phyloP scores from a whole-genome alignment of 2,888 invertebrate genomes.

The Prosapia bicincta region DNA sequence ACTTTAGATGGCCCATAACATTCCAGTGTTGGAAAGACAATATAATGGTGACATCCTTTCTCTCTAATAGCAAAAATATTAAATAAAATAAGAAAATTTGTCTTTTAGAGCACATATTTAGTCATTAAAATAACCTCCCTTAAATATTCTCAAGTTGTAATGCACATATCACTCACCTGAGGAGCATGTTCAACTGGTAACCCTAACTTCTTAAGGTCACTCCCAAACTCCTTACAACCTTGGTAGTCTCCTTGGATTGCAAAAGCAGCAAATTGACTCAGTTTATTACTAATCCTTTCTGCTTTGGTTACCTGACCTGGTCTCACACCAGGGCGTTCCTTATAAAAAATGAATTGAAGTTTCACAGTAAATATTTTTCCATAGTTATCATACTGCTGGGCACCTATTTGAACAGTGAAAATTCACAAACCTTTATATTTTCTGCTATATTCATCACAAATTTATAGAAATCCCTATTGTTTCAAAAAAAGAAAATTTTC shows the following conservation, averaged over 20 bases:
- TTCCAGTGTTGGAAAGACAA: too few species aligned
- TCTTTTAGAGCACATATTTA: too few species aligned
- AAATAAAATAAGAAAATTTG: too few species aligned
- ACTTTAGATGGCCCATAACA: too few species aligned
- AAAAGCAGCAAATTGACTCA: conserved; percentile 91
- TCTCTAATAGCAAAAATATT: too few species aligned
- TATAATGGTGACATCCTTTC: too few species aligned
- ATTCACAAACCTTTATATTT: too few species aligned
- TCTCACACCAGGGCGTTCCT: conserved; percentile 93
- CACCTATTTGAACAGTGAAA: conserved; percentile 50
- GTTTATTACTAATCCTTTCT: conserved; percentile 83
- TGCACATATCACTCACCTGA: conserved; percentile 65
- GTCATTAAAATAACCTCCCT: too few species aligned
- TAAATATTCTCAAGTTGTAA: too few species aligned
- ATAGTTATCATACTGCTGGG: conserved; percentile 98
- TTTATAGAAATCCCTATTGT: too few species aligned
- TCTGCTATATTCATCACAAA: too few species aligned
- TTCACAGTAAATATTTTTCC: conserved; percentile 98
- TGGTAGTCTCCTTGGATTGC: conserved; percentile 92
- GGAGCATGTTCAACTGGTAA: conserved; percentile 97
- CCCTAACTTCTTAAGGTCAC: conserved; percentile 88
- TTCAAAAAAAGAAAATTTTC: too few species aligned
- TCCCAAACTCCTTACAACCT: conserved; percentile 90
- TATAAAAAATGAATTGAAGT: conserved; percentile 95
- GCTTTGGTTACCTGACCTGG: conserved; percentile 94